phyloP scores from a whole-genome alignment of 2,888 invertebrate species.

The Nephrotoma flavescens region DNA sequence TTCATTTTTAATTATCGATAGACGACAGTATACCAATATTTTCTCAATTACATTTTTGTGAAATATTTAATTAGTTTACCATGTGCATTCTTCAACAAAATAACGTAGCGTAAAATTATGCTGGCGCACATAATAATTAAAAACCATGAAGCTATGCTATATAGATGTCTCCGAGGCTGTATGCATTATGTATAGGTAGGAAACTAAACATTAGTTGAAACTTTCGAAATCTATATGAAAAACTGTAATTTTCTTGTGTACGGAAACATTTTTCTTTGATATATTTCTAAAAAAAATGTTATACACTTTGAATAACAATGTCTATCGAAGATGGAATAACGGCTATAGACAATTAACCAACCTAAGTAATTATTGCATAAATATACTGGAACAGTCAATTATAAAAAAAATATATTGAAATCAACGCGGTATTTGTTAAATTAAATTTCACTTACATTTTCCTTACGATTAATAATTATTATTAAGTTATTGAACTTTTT shows the following conservation, averaged over 20 bases:
- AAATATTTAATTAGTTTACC: too few relatives aligned
- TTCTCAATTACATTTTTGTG: too few relatives aligned
- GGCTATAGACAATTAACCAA: not conserved
- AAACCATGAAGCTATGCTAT: too few relatives aligned
- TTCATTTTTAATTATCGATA: too few relatives aligned
- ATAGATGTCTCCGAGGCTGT: not conserved
- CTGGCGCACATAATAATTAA: too few relatives aligned
- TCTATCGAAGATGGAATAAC: not conserved
- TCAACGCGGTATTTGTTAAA: not conserved
- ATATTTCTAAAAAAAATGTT: not conserved
- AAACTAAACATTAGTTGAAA: not conserved
- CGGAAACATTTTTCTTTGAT: not conserved
- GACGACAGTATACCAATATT: too few relatives aligned
- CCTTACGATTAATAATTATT: not conserved
- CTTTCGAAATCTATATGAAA: not conserved
- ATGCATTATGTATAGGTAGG: not conserved
- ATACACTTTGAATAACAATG: not conserved
- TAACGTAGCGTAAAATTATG: too few relatives aligned
- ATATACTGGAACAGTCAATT: not conserved
- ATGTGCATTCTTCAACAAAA: too few relatives aligned
- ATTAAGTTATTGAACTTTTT: not conserved
- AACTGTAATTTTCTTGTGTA: not conserved
- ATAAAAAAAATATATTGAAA: not conserved
- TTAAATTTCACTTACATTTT: not conserved
- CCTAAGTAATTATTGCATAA: not conserved